These are phyloP conservation scores for Euura saliciscinereae DNA, from an alignment of 1,140 invertebrate genomes.

Conservation along the genomic window DNA sequence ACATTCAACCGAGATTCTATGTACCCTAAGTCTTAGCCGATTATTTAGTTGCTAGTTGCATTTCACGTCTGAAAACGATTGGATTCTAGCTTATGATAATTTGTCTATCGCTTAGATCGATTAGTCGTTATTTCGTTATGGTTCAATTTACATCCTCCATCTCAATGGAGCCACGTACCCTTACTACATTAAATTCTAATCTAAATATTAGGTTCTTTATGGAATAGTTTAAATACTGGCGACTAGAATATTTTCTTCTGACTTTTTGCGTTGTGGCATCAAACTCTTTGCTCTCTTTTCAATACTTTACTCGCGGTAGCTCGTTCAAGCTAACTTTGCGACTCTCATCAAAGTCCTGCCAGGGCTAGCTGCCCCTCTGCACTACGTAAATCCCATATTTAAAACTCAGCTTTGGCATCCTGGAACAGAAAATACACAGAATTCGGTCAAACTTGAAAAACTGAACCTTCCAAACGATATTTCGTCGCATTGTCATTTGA, in stretches of 20 bases:
- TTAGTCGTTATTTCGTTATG: background rate
- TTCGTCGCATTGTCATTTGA: no score
- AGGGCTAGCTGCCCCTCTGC: background rate
- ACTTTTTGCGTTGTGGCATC: background rate
- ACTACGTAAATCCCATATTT: slow-evolving; percentile 3
- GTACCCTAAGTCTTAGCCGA: background rate
- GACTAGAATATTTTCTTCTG: background rate
- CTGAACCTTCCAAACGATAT: background rate
- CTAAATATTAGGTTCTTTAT: background rate
- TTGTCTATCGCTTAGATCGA: background rate
- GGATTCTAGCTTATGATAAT: background rate
- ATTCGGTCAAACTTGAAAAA: background rate
- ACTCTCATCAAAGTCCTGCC: background rate
- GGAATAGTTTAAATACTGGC: background rate
- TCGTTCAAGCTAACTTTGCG: slow-evolving; percentile 2
- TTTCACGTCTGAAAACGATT: background rate
- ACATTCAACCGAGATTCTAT: background rate
- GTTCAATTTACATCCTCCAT: no score
- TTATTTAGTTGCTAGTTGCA: background rate
- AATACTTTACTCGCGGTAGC: background rate
- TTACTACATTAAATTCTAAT: background rate
- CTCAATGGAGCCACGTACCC: background rate
- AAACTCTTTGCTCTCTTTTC: background rate
- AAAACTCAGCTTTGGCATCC: background rate
- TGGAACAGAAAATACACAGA: background rate